Evolutionary conservation across 2,888 invertebrate genomes (phyloP), one percentile per base, ranked within the genome.

Genomic region (Cataglyphis albicans): DNA sequence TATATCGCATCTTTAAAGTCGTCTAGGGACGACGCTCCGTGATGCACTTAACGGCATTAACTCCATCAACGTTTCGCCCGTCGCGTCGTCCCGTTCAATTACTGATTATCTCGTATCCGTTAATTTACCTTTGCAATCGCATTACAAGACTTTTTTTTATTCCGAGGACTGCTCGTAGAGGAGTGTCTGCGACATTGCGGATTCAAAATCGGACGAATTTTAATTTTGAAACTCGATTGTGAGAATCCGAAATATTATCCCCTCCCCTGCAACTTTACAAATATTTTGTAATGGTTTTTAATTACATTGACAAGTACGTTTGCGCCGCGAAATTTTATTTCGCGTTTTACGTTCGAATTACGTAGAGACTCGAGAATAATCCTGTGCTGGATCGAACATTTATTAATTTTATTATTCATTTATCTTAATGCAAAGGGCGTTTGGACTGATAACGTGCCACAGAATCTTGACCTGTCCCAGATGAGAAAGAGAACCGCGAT

Each of bases 401-500:
- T 55, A 55, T 44, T 61, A 9, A 29, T 9, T 76, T 9, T 59
- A 59, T 67, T 32, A 10, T 18, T 48, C 6, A 48, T 48, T 48
- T n/a, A 52, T 52, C 29, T 59, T 67, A 67, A 44, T 21, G 41
- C 41, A 44, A 18, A 21, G 2, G 29, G 52, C 38, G 64, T 52
- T 55, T 41, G 7, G n/a, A 76, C 15, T 7, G 67, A 44, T 9
- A 12, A 70, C 25, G 12, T 18, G 21, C 6, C 18, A 10, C 44
- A 38, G 21, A 68, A 80, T 59, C 25, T 9, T 41, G 21, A 38
- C 3, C 9, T 67, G 67, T 12, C 35, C 25, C 32, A 10, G 18
- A 25, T n/a, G 67, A 59, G 12, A 59, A 35, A 59, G 76, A 65
- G 55, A 12, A 55, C 1, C 1, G 25, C 21, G 44, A 92, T 93